Base-by-base conservation (phyloP, 2,113 vertebrate species). In the Barnardius zonarius region DNA sequence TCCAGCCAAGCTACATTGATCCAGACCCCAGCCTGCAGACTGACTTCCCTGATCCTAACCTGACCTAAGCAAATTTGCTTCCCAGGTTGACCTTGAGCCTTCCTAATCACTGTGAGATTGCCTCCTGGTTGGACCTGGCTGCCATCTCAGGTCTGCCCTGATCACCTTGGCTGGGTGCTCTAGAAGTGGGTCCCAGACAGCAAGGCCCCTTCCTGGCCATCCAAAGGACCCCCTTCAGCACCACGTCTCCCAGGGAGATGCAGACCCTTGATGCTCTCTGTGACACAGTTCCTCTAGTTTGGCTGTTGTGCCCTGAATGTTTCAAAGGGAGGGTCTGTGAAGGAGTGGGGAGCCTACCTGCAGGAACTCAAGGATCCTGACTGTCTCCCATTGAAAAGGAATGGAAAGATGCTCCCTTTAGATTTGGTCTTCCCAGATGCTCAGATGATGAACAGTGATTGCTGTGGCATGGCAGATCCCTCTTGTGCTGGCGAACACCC, bases 141-240 rank as follows among this genome's bases (percentile, higher is more conserved):
- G 24, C 64, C 7, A 1, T 33, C 11, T 44, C 10, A 0, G 61
- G 7, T 30, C 25, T 74, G 39, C 31, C 44, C 51, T 33, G 28
- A 30, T 72, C 2, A 0, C 37, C 44, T 59, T 1, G 1, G 23
- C 46, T 0, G 0, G 5, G 22, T 62, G 61, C 23, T 57, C 41
- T 30, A 55, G 25, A 24, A 31, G 11, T 8, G 24, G 35, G 22
- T 23, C 22, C 5, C 78, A 43, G 57, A 11, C 59, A 17, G 23
- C 1, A 0, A 51, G 37, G 59, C 18, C 33, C 22, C 23, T 61
- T 35, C 46, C 46, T 18, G 5, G 31, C 48, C 27, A 7, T n/a
- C 52, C 8, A 1, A 2, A 10, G 23, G 54, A 11, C 37, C 3
- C 8, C 18, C 17, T 6, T n/a, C 18, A 5, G 39, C 2, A 0